Evolutionary conservation across 2,113 vertebrate species (phyloP).

Genomic region (Thunnus thynnus): DNA sequence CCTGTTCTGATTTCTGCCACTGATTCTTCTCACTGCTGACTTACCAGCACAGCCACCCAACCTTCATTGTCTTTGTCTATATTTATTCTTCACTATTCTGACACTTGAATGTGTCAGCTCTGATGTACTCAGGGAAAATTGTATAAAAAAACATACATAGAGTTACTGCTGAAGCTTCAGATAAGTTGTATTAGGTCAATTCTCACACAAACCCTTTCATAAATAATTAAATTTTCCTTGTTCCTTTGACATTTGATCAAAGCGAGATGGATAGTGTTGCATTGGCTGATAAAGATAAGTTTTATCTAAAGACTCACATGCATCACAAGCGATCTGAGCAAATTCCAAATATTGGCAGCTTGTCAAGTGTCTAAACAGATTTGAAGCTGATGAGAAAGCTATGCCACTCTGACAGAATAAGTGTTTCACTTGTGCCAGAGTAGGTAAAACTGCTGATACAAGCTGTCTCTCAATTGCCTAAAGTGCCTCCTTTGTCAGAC

Average conservation of each 20-base stretch:
- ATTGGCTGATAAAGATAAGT: constrained; percentile 43
- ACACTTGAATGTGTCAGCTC: neutral
- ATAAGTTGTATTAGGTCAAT: neutral
- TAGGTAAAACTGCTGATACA: constrained; percentile 79
- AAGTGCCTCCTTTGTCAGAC: constrained; percentile 78
- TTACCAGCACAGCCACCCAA: constrained; percentile 11
- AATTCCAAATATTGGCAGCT: constrained; percentile 72
- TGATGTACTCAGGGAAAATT: neutral
- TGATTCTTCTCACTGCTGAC: constrained; percentile 45
- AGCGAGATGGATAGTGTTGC: constrained; percentile 36
- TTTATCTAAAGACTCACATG: constrained; percentile 54
- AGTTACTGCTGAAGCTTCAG: constrained; percentile 13
- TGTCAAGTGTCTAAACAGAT: constrained; percentile 76
- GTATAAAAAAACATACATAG: no score
- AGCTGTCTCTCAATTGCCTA: constrained; percentile 74
- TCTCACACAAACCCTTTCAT: neutral
- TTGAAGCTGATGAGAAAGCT: constrained; percentile 76
- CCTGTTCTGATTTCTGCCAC: constrained; percentile 72
- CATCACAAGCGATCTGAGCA: constrained; percentile 52
- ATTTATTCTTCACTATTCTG: constrained; percentile 1
- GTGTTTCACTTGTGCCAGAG: constrained; percentile 73
- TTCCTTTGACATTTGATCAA: constrained; percentile 47
- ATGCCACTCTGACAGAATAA: constrained; percentile 70
- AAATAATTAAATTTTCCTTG: neutral
- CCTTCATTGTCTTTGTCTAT: constrained; percentile 39